Percentiles rank a stretch among this genome's conserved stretches.
These are phyloP conservation scores for Molorchus minor DNA, from an alignment of 2,888 invertebrate genomes.

Conservation along the genomic window DNA sequence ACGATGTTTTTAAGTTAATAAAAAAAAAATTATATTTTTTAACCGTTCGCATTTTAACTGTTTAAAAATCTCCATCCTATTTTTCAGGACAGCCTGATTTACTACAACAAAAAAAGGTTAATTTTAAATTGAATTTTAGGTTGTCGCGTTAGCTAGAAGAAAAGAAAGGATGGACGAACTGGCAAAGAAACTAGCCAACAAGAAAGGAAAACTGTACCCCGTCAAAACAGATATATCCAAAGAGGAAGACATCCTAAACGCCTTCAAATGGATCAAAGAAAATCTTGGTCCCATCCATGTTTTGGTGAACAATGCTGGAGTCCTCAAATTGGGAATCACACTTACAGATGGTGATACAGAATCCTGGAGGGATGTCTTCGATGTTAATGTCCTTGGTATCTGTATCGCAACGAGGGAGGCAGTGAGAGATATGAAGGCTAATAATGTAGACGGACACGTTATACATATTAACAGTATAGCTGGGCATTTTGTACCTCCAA, in stretches of 20 bases:
- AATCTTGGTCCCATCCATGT: no score
- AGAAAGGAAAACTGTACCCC: constrained; percentile 51
- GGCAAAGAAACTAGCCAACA: constrained; percentile 28
- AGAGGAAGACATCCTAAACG: no score
- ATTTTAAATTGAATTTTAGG: neutral
- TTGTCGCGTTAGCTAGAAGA: constrained; percentile 43
- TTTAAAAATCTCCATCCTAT: no score
- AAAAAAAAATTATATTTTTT: no score
- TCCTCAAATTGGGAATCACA: neutral
- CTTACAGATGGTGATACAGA: constrained; percentile 27
- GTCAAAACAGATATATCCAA: no score
- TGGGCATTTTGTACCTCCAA: constrained; percentile 37
- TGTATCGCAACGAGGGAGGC: constrained; percentile 42
- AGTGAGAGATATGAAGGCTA: constrained; percentile 38
- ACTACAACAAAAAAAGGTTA: no score
- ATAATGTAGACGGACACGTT: constrained; percentile 43
- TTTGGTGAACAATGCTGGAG: neutral
- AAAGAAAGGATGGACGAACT: constrained; percentile 39
- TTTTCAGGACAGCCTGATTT: no score
- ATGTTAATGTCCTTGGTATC: constrained; percentile 1
- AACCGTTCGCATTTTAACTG: no score
- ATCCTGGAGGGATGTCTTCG: constrained; percentile 15
- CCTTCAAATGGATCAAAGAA: no score
- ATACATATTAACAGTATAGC: constrained; percentile 45
- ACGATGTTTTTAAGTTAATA: no score